Percentiles rank a stretch among this genome's conserved stretches.
Conservation (phyloP, 2,797 vertebrate genomes). For the Macrochelys suwanniensis region DNA sequence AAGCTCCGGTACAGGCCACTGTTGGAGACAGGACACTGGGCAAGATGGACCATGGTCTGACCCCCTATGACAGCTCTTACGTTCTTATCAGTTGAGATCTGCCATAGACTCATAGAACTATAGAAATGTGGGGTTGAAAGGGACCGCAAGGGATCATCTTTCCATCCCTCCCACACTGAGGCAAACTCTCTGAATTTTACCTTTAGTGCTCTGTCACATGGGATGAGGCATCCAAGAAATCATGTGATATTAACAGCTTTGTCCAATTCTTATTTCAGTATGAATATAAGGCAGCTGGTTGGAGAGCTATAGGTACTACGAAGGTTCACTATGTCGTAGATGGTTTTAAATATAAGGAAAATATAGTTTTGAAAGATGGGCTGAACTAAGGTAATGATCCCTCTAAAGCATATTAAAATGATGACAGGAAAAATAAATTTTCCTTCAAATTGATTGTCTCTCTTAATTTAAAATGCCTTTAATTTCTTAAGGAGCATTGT, state of each 20-base stretch:
- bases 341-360: neutral
- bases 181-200: neutral
- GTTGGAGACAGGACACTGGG: neutral
- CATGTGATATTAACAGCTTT: rapidly evolving
- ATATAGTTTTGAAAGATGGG: neutral
- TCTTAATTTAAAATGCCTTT: neutral
- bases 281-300: neutral
- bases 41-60: neutral
- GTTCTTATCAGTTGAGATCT: neutral
- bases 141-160: neutral
- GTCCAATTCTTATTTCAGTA: neutral
- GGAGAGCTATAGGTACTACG: neutral
- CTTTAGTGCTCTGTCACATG: neutral
- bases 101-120: neutral
- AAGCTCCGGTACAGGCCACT: neutral
- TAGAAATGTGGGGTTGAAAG: neutral
- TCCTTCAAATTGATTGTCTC: neutral
- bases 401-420: neutral
- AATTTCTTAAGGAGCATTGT: neutral
- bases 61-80: neutral
- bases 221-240: neutral
- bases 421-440: neutral
- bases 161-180: neutral
- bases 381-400: neutral
- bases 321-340: neutral